Conservation (phyloP, 2,888 invertebrate species). For the Holacanthella duospinosa region DNA sequence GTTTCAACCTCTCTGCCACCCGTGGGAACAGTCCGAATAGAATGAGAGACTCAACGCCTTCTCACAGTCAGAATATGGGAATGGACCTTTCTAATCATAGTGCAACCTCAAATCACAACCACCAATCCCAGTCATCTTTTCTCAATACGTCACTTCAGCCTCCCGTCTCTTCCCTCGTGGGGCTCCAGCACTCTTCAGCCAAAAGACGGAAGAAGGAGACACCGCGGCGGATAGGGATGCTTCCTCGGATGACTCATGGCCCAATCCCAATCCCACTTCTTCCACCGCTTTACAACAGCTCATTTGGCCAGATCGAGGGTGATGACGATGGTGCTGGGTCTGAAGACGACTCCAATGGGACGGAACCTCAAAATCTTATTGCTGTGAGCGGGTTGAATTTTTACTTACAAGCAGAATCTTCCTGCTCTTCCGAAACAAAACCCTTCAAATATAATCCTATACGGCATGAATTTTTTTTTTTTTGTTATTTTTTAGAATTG, state of each 20-base stretch:
- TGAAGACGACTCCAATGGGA: constrained; percentile 8
- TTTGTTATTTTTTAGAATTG: too few species aligned
- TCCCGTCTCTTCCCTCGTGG: constrained; percentile 20
- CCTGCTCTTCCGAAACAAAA: too few species aligned
- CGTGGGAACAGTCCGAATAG: not conserved
- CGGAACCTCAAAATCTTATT: not conserved
- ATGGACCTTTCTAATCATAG: constrained; percentile 36
- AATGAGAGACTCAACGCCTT: not conserved
- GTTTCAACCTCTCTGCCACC: constrained; percentile 12
- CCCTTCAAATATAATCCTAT: too few species aligned
- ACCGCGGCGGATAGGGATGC: constrained; percentile 34
- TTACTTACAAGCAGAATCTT: too few species aligned
- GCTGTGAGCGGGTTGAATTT: not conserved
- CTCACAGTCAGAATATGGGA: constrained; percentile 22
- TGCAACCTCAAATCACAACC: constrained; percentile 6
- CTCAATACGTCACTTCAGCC: constrained; percentile 12
- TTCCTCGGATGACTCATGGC: constrained; percentile 1
- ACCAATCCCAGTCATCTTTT: constrained; percentile 11
- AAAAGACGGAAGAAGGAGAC: constrained; percentile 38
- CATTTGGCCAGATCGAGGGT: constrained; percentile 24
- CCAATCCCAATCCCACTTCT: not conserved
- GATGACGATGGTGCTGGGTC: constrained; percentile 31
- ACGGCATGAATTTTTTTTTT: too few species aligned
- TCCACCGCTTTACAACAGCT: constrained; percentile 25
- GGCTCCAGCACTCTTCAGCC: constrained; percentile 24